A percentile compares a stretch with the other conserved stretches of the same genome.
Conservation (phyloP, 2,113 vertebrate species). For the Lepisosteus oculatus region DNA sequence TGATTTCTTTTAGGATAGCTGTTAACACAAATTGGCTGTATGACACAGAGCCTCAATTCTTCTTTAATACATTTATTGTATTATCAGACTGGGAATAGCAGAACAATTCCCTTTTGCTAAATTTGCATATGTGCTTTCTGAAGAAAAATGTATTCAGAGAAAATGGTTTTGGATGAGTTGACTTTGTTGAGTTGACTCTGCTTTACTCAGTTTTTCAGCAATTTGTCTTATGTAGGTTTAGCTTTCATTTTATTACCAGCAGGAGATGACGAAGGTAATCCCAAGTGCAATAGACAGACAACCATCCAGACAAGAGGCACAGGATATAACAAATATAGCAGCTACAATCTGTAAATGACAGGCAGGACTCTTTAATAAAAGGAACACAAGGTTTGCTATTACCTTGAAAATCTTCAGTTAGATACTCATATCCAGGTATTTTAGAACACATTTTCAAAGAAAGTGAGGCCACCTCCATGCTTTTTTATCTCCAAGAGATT, state of each 20-base stretch:
- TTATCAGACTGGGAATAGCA: constrained; percentile 52
- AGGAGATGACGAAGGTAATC: too few relatives aligned
- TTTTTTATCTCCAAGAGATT: too few relatives aligned
- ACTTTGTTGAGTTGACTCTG: not conserved
- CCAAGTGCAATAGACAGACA: too few relatives aligned
- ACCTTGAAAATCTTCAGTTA: too few relatives aligned
- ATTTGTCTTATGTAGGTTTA: constrained; percentile 28
- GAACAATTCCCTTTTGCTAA: constrained; percentile 51
- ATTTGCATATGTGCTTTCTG: constrained; percentile 61
- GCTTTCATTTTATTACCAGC: constrained; percentile 11
- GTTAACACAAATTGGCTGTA: constrained; percentile 60
- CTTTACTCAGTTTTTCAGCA: not conserved
- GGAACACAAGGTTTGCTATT: too few relatives aligned
- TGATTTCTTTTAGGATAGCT: constrained; percentile 54
- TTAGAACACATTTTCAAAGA: too few relatives aligned
- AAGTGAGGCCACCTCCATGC: too few relatives aligned
- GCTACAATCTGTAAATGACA: too few relatives aligned
- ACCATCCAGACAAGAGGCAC: too few relatives aligned
- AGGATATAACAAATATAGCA: too few relatives aligned
- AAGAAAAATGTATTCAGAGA: constrained; percentile 47
- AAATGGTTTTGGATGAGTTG: constrained; percentile 32
- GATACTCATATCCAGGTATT: too few relatives aligned
- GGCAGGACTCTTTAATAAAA: too few relatives aligned
- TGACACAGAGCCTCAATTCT: constrained; percentile 61
- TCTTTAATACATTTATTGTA: constrained; percentile 58